Evolutionary conservation across 2,888 invertebrate genomes (phyloP).

Genomic region (Cephus spinipes): DNA sequence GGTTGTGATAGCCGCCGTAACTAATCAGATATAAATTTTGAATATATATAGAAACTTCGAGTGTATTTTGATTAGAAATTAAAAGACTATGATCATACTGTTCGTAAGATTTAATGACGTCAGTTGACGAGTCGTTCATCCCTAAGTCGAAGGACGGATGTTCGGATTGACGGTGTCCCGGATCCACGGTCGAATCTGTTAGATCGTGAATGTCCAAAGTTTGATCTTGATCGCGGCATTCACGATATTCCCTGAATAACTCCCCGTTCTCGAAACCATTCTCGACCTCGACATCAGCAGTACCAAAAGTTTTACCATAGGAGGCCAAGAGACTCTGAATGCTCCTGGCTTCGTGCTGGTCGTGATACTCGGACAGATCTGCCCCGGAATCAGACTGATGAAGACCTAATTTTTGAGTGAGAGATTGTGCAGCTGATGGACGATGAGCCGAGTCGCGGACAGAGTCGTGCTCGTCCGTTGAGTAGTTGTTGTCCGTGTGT

Average conservation of each 20-base stretch:
- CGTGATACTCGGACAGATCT: constrained; percentile 75
- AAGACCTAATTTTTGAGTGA: constrained; percentile 65
- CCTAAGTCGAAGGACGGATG: constrained; percentile 32
- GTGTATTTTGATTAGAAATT: background rate
- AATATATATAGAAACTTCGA: background rate
- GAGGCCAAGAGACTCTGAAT: constrained; percentile 63
- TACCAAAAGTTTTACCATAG: constrained; percentile 47
- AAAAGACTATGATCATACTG: background rate
- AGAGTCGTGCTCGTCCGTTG: constrained; percentile 80
- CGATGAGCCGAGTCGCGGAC: constrained; percentile 68
- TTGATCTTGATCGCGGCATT: constrained; percentile 26
- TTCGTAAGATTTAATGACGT: background rate
- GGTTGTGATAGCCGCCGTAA: constrained; percentile 9
- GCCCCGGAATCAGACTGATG: constrained; percentile 81
- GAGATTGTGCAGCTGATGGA: constrained; percentile 44
- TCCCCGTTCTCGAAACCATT: constrained; percentile 16
- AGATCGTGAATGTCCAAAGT: constrained; percentile 24
- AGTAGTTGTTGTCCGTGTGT: constrained; percentile 80
- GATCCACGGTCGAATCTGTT: constrained; percentile 22
- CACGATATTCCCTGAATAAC: constrained; percentile 28
- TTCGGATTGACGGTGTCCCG: background rate
- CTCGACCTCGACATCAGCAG: constrained; percentile 30
- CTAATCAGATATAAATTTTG: constrained; percentile 1
- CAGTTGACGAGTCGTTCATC: constrained; percentile 15
- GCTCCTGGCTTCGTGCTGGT: constrained; percentile 63